These are phyloP conservation scores for Apaloderma vittatum DNA, from an alignment of 2,113 vertebrate species.

Conservation along the genomic window DNA sequence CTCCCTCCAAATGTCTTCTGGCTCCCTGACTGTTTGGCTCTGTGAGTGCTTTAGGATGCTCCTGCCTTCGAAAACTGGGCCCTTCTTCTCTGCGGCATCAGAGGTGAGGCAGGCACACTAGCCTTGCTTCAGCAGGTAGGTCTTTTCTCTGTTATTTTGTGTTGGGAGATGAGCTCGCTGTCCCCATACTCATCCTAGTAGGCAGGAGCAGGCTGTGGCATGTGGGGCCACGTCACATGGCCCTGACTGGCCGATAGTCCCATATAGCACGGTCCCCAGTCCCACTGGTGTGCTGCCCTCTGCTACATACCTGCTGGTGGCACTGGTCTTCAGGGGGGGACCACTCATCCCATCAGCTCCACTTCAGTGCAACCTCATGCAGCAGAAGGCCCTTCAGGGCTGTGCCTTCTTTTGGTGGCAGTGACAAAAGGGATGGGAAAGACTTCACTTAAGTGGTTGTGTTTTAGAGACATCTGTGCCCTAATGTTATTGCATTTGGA, in stretches of 20 bases:
- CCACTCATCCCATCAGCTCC: background rate
- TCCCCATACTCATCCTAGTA: fast-evolving
- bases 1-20: background rate
- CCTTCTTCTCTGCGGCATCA: background rate
- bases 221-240: background rate
- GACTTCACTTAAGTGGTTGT: background rate
- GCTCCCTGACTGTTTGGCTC: background rate
- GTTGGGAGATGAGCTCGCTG: background rate
- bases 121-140: background rate
- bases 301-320: background rate
- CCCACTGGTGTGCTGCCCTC: fast-evolving
- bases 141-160: background rate
- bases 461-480: background rate
- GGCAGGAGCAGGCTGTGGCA: fast-evolving
- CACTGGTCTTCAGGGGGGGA: background rate
- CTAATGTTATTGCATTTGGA: background rate
- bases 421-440: background rate
- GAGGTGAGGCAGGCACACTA: background rate
- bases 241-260: background rate
- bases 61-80: fast-evolving
- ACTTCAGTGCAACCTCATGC: background rate
- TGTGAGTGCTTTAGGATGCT: background rate
- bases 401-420: background rate
- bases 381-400: background rate
- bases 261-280: background rate